These are phyloP conservation scores for Epizoanthus fatuus DNA, from an alignment of 92 coral and sea anemone species.

Conservation along the genomic window DNA sequence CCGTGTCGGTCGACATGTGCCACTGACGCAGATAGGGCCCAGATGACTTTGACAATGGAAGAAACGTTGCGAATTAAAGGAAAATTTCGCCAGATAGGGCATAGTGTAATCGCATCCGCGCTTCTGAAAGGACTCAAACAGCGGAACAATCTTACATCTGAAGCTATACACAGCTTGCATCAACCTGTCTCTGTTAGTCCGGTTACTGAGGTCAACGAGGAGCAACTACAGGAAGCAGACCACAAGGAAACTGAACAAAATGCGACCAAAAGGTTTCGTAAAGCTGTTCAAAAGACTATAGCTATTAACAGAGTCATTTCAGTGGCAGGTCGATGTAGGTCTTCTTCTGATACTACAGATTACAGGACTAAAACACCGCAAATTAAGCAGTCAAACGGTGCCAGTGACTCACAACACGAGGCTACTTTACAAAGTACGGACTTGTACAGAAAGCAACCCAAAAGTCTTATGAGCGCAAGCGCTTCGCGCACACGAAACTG, in stretches of 20 bases:
- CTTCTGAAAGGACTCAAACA: conserved; percentile 88
- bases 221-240: neutral
- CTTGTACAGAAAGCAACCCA: neutral
- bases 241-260: neutral
- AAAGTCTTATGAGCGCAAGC: conserved; percentile 22
- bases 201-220: conserved; percentile 6
- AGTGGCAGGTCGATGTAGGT: neutral
- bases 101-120: conserved; percentile 89
- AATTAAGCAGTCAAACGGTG: neutral
- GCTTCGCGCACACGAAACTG: conserved; percentile 26
- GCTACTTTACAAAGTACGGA: neutral
- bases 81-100: conserved; percentile 96
- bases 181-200: conserved; percentile 69
- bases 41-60: conserved; percentile 80
- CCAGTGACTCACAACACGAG: neutral
- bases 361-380: neutral
- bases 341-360: neutral
- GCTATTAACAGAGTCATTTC: conserved; percentile 58
- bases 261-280: conserved; percentile 51
- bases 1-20: conserved; percentile 8
- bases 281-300: conserved; percentile 71
- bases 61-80: conserved; percentile 93
- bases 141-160: conserved; percentile 77
- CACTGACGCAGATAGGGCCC: conserved; percentile 32
- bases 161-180: conserved; percentile 90